Evolutionary conservation across 2,888 invertebrate species (phyloP).

Genomic region (Lasioglossum oenotherae): DNA sequence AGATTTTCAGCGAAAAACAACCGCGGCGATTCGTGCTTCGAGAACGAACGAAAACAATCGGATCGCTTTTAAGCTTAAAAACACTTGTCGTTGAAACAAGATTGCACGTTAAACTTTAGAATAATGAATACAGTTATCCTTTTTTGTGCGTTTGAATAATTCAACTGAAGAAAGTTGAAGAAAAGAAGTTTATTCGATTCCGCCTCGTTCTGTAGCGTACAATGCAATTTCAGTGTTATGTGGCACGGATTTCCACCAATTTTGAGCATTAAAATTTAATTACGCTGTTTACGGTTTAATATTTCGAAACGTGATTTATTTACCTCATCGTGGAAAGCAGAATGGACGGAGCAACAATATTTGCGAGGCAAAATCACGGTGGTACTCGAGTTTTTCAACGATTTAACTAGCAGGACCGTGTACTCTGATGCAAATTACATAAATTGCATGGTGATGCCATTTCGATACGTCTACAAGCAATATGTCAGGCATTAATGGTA

Average conservation of each 20-base stretch:
- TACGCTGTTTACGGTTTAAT: background rate
- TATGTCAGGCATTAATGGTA: slow-evolving; percentile 25
- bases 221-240: background rate
- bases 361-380: background rate
- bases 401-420: background rate
- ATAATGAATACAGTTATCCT: background rate
- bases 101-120: background rate
- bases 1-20: background rate
- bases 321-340: background rate
- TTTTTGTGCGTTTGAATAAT: too few species aligned
- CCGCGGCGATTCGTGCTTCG: accelerated
- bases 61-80: background rate
- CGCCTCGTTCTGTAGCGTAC: background rate
- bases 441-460: slow-evolving; percentile 1
- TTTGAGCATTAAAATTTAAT: background rate
- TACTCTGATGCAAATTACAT: background rate
- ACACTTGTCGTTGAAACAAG: background rate
- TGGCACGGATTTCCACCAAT: background rate
- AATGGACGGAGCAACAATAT: background rate
- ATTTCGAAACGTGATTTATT: slow-evolving; percentile 1
- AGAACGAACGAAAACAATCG: background rate
- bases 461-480: slow-evolving; percentile 6
- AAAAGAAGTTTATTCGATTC: background rate
- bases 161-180: background rate
- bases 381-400: background rate